Base-by-base conservation (phyloP, 2,797 vertebrate genomes). In the Sebastiscus albofasciatus region DNA sequence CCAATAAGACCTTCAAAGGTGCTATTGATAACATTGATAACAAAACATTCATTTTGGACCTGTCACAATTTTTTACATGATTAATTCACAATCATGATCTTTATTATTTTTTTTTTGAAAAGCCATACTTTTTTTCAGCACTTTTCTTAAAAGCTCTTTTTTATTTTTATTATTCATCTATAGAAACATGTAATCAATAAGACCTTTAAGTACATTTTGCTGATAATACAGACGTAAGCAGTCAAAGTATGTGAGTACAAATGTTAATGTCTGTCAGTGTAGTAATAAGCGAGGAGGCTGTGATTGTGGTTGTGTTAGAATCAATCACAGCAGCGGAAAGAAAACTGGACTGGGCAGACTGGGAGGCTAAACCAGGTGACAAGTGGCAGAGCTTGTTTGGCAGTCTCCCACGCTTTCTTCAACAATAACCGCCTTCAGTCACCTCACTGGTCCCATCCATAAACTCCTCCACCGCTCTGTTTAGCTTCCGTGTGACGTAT, bases 381-480 rank as follows among this genome's bases (percentile, higher is more conserved):
- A 91, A 92, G 89, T 80, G 66, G 92, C 46, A 73, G 85, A 92
- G 89, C 93, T 85, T 7, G 92, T 94, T 93, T 84, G 27, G 16
- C 87, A 65, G 67, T 88, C 67, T 91, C 85, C 70, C 84, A 89
- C 75, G 52, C 75, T 84, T 90, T 75, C 56, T 64, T 79, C 49
- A 80, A 92, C 92, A 94, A 90, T 86, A 81, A 74, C 72, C 3
- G 36, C 75, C 84, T 91, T 93, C 75, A 91, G 65, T 75, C 79
- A 67, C 52, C 75, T 81, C 79, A 31, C 77, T n/a, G 31, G 54
- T 81, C 52, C 42, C 31, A 39, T 77, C 73, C n/a, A 16, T 11
- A 8, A 74, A 55, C 4, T 46, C 42, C 8, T 75, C 69, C 69
- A 80, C 54, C 55, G 36, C 13, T 39, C 12, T 39, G 36, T 39